These are phyloP conservation scores for Podarcis lilfordi DNA, from an alignment of 2,797 vertebrate genomes.

Conservation along the genomic window DNA sequence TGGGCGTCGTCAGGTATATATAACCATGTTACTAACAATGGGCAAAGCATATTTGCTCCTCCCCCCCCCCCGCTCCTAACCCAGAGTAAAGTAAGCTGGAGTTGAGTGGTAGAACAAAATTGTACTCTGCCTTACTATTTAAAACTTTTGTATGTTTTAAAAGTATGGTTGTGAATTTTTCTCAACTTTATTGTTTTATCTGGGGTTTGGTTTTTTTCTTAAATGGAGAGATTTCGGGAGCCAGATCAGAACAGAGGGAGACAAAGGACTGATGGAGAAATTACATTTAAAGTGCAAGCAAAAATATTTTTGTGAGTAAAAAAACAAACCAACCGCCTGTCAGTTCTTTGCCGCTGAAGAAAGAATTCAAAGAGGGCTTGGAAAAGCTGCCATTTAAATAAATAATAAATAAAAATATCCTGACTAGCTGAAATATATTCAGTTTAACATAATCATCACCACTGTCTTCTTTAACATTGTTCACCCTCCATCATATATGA, in stretches of 20 bases:
- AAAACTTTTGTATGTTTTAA: too few relatives aligned
- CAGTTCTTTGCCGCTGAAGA: neutral
- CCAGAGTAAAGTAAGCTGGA: neutral
- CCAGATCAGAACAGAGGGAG: neutral
- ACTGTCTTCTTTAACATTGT: too few relatives aligned
- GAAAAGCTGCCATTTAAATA: neutral
- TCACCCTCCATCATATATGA: too few relatives aligned
- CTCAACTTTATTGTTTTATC: neutral
- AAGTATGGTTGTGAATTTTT: too few relatives aligned
- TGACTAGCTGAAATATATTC: neutral
- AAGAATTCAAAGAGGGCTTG: neutral
- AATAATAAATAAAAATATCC: neutral
- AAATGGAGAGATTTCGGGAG: neutral
- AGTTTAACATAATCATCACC: too few relatives aligned
- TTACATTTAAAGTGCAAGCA: neutral
- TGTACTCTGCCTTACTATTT: neutral
- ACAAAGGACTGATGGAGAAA: neutral
- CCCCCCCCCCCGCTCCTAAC: neutral
- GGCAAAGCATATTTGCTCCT: neutral
- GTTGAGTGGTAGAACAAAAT: neutral
- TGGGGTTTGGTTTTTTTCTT: too few relatives aligned
- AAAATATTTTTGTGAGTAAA: neutral
- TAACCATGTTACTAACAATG: neutral
- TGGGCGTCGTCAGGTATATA: fast-evolving
- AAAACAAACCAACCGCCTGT: too few relatives aligned